These are phyloP conservation scores for Camarhynchus parvulus DNA, from an alignment of 2,113 vertebrate genomes.

Conservation along the genomic window DNA sequence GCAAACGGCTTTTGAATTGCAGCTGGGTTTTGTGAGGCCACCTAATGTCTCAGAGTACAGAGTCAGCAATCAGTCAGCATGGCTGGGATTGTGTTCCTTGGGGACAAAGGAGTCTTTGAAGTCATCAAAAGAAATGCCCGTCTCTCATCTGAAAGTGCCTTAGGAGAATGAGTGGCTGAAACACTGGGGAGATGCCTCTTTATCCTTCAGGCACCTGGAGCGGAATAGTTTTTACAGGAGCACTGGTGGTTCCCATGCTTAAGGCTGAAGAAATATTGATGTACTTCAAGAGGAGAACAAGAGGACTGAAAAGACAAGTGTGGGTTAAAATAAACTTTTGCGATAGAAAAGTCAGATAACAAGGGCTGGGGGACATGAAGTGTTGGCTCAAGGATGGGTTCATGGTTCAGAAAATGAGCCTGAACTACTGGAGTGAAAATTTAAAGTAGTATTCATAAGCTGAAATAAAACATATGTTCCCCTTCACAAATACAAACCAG, in stretches of 20 bases:
- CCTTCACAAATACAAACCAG: neutral
- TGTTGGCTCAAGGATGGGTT: neutral
- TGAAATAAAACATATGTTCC: neutral
- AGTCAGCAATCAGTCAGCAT: neutral
- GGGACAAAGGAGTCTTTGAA: neutral
- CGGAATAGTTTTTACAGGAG: neutral
- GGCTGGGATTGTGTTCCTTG: neutral
- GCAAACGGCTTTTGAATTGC: neutral
- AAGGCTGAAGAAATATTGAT: neutral
- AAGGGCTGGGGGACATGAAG: neutral
- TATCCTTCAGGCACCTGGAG: neutral
- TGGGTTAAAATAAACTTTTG: neutral
- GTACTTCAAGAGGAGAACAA: neutral
- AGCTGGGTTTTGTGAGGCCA: neutral
- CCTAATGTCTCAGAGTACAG: neutral
- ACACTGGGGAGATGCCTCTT: neutral
- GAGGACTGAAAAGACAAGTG: neutral
- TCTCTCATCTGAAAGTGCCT: neutral
- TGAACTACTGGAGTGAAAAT: neutral
- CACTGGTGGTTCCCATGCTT: neutral
- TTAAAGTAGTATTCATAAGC: neutral
- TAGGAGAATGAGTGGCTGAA: neutral
- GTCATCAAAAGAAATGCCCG: neutral
- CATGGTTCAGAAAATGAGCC: neutral
- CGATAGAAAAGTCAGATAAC: neutral